Percentiles rank a stretch among this genome's conserved stretches.
These are phyloP conservation scores for Uria lomvia DNA, from an alignment of 2,113 vertebrate genomes.

Conservation along the genomic window DNA sequence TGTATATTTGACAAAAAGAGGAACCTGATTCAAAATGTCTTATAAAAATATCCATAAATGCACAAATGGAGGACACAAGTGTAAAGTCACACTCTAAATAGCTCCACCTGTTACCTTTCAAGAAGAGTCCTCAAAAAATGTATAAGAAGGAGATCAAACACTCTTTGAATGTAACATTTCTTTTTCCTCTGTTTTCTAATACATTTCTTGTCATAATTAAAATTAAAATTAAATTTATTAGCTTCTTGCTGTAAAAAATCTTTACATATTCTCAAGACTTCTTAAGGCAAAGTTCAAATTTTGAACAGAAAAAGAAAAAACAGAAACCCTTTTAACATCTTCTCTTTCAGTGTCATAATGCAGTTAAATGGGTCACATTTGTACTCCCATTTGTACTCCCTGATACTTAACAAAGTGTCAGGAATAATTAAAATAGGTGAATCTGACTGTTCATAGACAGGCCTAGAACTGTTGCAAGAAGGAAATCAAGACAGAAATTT, in stretches of 20 bases:
- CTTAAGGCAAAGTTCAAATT: neutral
- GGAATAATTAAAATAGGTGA: neutral
- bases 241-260: neutral
- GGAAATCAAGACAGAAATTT: neutral
- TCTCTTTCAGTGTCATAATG: neutral
- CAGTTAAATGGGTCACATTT: neutral
- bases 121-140: neutral
- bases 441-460: neutral
- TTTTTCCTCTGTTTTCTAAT: neutral
- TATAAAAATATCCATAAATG: neutral
- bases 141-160: neutral
- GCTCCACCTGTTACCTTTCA: neutral
- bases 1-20: neutral
- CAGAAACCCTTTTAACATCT: neutral
- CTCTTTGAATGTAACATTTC: neutral
- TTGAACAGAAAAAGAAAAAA: neutral
- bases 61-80: neutral
- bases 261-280: neutral
- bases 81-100: neutral
- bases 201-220: neutral
- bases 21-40: neutral
- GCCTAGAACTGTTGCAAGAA: neutral
- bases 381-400: neutral
- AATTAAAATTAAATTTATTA: neutral
- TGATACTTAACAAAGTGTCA: neutral